Conservation (phyloP, 2,888 invertebrate species). For the Argyresthia albistria region DNA sequence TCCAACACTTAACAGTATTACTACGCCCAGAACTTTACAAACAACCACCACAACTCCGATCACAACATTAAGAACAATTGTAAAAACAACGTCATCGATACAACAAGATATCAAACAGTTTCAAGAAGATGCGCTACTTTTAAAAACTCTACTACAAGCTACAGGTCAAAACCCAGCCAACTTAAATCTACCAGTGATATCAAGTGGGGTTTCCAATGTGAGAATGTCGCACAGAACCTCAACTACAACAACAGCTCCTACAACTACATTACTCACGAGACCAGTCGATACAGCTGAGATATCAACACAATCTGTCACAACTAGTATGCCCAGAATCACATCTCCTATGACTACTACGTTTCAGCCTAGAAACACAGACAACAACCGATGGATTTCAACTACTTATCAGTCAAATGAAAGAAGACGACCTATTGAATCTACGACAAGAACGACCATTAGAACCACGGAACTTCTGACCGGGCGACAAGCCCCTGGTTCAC, state of each 20-base stretch:
- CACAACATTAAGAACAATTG: conserved; percentile 22
- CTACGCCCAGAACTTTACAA: conserved; percentile 13
- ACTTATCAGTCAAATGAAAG: conserved; percentile 39
- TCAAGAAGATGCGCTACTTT: conserved; percentile 57
- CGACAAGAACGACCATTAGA: conserved; percentile 12
- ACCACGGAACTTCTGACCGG: conserved; percentile 16
- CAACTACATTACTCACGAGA: conserved; percentile 42
- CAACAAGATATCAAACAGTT: conserved; percentile 60
- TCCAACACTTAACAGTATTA: neutral
- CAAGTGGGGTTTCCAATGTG: conserved; percentile 54
- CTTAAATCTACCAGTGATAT: conserved; percentile 43
- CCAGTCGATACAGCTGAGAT: conserved; percentile 39
- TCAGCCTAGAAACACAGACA: conserved; percentile 28
- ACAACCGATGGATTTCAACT: conserved; percentile 50
- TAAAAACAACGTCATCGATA: conserved; percentile 44
- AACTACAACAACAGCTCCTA: conserved; percentile 48
- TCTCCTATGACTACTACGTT: conserved; percentile 34
- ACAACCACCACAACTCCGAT: conserved; percentile 14
- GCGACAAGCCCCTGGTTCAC: conserved; percentile 25
- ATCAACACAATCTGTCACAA: conserved; percentile 29
- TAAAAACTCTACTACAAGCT: conserved; percentile 54
- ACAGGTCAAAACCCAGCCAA: conserved; percentile 53
- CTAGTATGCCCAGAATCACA: conserved; percentile 33
- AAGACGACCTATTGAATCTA: conserved; percentile 26
- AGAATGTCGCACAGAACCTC: conserved; percentile 52